A percentile compares a stretch with the other conserved stretches of the same genome.
Evolutionary conservation across 1,140 invertebrate species (phyloP).

Genomic region (Chironomus striatipennis): DNA sequence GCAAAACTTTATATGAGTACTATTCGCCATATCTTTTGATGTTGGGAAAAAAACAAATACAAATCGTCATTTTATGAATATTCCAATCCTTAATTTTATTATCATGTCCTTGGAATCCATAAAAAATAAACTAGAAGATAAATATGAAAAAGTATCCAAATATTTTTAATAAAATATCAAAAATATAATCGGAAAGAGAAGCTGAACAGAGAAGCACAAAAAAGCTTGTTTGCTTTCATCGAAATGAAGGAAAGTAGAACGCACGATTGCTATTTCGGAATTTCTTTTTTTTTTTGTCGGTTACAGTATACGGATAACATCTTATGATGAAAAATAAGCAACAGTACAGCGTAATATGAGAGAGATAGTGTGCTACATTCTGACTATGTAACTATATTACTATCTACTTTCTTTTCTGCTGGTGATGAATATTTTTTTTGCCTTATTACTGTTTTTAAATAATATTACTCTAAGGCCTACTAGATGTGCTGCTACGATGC

Average conservation of each 20-base stretch:
- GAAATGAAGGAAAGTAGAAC: conserved; percentile 20
- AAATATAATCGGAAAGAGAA: neutral
- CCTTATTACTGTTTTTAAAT: no score
- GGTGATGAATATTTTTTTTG: no score
- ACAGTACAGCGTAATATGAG: conserved; percentile 5
- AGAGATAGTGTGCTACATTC: conserved; percentile 18
- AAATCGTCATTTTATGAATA: no score
- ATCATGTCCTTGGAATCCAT: no score
- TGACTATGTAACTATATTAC: conserved; percentile 18
- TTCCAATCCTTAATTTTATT: no score
- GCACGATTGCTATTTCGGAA: conserved; percentile 16
- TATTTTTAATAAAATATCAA: neutral
- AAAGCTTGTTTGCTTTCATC: conserved; percentile 12
- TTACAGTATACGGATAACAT: neutral
- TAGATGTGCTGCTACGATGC: no score
- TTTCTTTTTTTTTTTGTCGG: conserved; percentile 19
- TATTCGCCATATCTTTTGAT: no score
- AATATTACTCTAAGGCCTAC: no score
- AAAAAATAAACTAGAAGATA: no score
- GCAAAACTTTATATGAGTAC: no score
- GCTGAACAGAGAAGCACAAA: neutral
- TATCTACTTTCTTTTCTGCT: neutral
- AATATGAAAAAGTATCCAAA: no score
- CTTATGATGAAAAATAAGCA: conserved; percentile 9
- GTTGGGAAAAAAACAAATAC: no score